These are phyloP conservation scores for Alethe diademata DNA, from an alignment of 2,113 vertebrate species.

Conservation along the genomic window DNA sequence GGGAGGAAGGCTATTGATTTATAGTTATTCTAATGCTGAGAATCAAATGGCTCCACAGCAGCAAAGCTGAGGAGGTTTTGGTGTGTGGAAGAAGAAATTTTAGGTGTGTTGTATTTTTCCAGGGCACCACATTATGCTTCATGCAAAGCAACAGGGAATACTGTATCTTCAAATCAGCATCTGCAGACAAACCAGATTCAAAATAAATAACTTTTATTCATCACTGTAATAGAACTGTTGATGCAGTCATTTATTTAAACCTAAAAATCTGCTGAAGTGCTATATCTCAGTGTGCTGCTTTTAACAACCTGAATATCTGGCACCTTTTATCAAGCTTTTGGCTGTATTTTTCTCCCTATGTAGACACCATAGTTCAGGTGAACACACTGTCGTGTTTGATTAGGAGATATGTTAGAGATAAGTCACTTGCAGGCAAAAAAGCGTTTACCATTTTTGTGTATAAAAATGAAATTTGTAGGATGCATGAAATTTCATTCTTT, in stretches of 20 bases:
- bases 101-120: neutral
- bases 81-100: neutral
- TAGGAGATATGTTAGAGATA: neutral
- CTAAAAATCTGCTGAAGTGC: neutral
- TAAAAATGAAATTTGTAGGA: constrained; percentile 39
- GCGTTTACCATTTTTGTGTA: neutral
- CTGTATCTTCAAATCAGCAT: constrained; percentile 2
- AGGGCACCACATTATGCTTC: neutral
- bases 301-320: neutral
- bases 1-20: neutral
- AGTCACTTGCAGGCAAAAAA: neutral
- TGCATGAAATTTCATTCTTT: neutral
- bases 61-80: neutral
- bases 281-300: neutral
- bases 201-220: constrained; percentile 29
- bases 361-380: neutral
- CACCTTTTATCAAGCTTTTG: constrained; percentile 11
- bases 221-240: neutral
- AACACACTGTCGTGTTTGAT: neutral
- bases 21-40: neutral
- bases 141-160: neutral
- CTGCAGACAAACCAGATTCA: neutral
- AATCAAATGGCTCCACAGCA: neutral
- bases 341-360: neutral
- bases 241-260: constrained; percentile 33